A percentile compares a stretch with the other conserved stretches of the same genome.
Conservation (phyloP, 35 echinoderm and acorn worm species). For the Anneissia japonica region DNA sequence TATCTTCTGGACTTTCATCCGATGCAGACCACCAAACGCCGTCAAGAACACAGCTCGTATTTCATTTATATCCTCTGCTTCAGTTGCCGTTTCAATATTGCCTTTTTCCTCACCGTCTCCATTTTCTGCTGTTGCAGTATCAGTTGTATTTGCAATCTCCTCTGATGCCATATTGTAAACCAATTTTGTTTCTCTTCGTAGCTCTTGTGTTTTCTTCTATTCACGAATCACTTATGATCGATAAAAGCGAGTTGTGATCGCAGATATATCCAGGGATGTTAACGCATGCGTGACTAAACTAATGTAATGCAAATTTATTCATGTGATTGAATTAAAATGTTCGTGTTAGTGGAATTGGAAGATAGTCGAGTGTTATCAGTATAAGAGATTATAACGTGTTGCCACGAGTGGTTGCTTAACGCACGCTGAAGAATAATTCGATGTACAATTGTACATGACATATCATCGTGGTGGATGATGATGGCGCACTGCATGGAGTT, state of each 20-base stretch:
- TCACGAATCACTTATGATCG: neutral
- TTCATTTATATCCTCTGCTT: slow-evolving; percentile 14
- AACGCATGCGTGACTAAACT: slow-evolving; percentile 1
- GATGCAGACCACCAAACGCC: slow-evolving; percentile 23
- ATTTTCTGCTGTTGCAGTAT: neutral
- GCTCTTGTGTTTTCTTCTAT: neutral
- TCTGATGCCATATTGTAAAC: slow-evolving; percentile 1
- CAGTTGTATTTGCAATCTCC: neutral
- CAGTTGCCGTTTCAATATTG: neutral
- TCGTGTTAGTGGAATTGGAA: neutral
- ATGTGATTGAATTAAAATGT: neutral
- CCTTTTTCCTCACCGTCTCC: slow-evolving; percentile 1
- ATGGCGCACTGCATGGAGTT: no score
- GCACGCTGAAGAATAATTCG: no score
- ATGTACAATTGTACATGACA: no score
- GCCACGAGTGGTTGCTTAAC: no score
- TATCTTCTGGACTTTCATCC: slow-evolving; percentile 42
- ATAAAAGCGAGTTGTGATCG: neutral
- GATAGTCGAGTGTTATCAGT: neutral
- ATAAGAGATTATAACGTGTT: neutral
- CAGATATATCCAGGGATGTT: neutral
- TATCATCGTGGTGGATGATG: no score
- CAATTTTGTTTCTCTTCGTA: neutral
- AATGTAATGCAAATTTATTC: neutral
- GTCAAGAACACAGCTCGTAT: slow-evolving; percentile 44